A percentile compares a stretch with the other conserved stretches of the same genome.
Evolutionary conservation across 2,888 invertebrate genomes (phyloP).

Genomic region (Caenorhabditis sp.): DNA sequence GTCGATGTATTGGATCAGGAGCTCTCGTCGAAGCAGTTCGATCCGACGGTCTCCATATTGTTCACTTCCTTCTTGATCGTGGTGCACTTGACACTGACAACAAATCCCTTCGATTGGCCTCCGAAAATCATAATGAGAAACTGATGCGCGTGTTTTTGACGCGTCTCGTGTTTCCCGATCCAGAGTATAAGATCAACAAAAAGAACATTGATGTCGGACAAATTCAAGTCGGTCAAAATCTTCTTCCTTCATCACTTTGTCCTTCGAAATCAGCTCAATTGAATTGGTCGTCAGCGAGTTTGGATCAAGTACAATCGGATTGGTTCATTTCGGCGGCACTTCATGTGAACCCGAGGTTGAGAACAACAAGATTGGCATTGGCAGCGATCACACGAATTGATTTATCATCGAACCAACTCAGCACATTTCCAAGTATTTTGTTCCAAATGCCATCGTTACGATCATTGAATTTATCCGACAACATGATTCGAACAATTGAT

Average conservation of each 20-base stretch:
- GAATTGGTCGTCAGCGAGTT: constrained; percentile 83
- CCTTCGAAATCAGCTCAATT: constrained; percentile 84
- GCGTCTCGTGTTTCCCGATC: constrained; percentile 77
- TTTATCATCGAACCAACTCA: constrained; percentile 86
- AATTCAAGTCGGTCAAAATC: constrained; percentile 55
- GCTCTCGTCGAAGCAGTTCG: constrained; percentile 80
- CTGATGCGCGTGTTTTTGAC: constrained; percentile 57
- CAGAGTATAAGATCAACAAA: constrained; percentile 90
- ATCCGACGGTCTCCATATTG: constrained; percentile 78
- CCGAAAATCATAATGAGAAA: constrained; percentile 52
- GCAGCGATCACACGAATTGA: constrained; percentile 92
- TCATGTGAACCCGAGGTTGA: constrained; percentile 84
- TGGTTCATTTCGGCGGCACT: constrained; percentile 84
- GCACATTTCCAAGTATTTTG: constrained; percentile 81
- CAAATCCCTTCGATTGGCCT: constrained; percentile 78
- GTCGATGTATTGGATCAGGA: constrained; percentile 63
- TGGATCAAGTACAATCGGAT: constrained; percentile 78
- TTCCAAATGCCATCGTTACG: constrained; percentile 81
- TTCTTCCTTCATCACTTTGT: constrained; percentile 73
- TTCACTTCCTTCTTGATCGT: constrained; percentile 81
- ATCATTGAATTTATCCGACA: constrained; percentile 42
- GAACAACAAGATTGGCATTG: constrained; percentile 75
- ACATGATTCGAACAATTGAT: constrained; percentile 39
- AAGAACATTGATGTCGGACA: constrained; percentile 81
- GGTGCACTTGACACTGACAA: constrained; percentile 87